These are phyloP conservation scores for Odobenus rosmarus DNA, from an alignment of 2,113 vertebrate species.

Conservation along the genomic window DNA sequence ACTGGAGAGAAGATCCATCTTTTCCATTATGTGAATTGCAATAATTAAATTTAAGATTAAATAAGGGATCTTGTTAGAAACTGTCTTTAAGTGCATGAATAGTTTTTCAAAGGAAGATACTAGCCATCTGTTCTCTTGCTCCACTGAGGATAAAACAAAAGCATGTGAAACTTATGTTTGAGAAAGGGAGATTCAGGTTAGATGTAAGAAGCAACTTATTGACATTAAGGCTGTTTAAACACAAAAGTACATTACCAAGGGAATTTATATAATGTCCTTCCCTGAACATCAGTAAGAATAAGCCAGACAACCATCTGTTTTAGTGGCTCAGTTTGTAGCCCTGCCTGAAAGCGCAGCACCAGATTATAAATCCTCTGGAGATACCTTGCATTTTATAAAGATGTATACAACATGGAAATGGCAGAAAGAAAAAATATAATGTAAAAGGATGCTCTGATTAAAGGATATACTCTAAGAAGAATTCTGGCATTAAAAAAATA, in stretches of 20 bases:
- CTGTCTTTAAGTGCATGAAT: slow-evolving; percentile 47
- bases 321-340: not conserved
- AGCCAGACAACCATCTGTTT: slow-evolving; percentile 64
- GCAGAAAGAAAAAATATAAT: not conserved
- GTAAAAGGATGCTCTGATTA: not conserved
- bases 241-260: slow-evolving; percentile 52
- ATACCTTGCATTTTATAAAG: slow-evolving; percentile 4
- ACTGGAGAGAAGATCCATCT: slow-evolving; percentile 28
- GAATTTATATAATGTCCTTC: slow-evolving; percentile 43
- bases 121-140: slow-evolving; percentile 72
- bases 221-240: slow-evolving; percentile 72
- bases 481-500: not conserved
- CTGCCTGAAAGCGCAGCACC: not conserved
- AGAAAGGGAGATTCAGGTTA: slow-evolving; percentile 59
- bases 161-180: slow-evolving; percentile 46
- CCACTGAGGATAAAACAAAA: slow-evolving; percentile 69
- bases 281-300: slow-evolving; percentile 58
- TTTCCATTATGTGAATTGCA: slow-evolving; percentile 36
- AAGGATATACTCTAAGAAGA: not conserved
- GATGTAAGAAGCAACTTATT: slow-evolving; percentile 68
- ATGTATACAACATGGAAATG: not conserved
- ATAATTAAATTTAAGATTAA: slow-evolving; percentile 64
- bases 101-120: slow-evolving; percentile 48
- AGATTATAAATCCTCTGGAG: not conserved
- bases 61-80: slow-evolving; percentile 65